phyloP scores from a whole-genome alignment of 2,797 vertebrate genomes.

The Anas acuta region DNA sequence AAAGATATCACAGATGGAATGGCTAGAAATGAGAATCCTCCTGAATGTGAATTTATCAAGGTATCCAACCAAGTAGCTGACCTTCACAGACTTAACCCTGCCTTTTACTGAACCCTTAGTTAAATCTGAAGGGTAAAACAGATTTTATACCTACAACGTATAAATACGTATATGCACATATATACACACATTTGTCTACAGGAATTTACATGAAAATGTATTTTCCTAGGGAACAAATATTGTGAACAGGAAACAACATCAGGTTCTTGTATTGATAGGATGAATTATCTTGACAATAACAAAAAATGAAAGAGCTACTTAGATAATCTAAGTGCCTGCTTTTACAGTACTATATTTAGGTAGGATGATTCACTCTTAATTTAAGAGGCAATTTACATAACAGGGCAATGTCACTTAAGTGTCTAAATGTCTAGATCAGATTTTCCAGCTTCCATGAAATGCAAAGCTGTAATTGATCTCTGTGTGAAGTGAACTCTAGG shows the following conservation, averaged over 20 bases:
- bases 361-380: constrained; percentile 28
- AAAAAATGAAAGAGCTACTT: constrained; percentile 28
- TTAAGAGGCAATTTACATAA: constrained; percentile 24
- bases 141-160: not conserved
- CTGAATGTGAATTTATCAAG: not conserved
- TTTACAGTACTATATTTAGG: constrained; percentile 37
- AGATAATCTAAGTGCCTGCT: constrained; percentile 6
- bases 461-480: not conserved
- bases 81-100: not conserved
- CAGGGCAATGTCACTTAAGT: constrained; percentile 11
- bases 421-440: not conserved
- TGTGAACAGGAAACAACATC: not conserved
- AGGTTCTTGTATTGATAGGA: not conserved
- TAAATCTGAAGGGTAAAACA: not conserved
- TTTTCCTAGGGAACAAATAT: not conserved
- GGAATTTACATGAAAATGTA: not conserved
- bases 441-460: not conserved
- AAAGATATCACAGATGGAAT: not conserved
- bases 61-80: not conserved
- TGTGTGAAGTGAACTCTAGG: not conserved
- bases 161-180: not conserved
- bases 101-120: not conserved
- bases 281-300: not conserved
- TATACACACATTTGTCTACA: not conserved
- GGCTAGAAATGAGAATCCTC: constrained; percentile 13